These are phyloP conservation scores for Tachysurus fulvidraco DNA, from an alignment of 2,113 vertebrate species.

Conservation along the genomic window DNA sequence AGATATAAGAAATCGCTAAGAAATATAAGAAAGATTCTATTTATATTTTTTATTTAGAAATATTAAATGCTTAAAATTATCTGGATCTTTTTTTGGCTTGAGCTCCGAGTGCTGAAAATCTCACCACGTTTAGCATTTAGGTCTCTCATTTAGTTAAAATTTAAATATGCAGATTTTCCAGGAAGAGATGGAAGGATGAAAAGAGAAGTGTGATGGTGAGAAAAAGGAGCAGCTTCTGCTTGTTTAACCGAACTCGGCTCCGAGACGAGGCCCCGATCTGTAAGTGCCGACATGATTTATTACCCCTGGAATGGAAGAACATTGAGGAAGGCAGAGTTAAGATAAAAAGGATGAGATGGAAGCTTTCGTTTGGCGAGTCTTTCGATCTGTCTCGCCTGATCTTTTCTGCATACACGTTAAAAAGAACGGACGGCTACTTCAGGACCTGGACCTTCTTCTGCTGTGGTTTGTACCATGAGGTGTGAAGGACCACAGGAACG, in stretches of 20 bases:
- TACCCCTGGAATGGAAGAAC: constrained; percentile 42
- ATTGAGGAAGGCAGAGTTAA: constrained; percentile 38
- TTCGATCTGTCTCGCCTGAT: constrained; percentile 9
- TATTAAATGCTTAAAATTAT: too few relatives aligned
- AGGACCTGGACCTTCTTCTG: neutral
- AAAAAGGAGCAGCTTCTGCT: neutral
- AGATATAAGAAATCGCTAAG: too few relatives aligned
- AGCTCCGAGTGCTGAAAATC: neutral
- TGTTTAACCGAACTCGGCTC: constrained; percentile 36
- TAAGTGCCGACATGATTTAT: constrained; percentile 51
- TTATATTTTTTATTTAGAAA: too few relatives aligned
- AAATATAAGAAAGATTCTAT: too few relatives aligned
- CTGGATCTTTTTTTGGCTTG: too few relatives aligned
- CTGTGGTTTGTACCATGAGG: neutral
- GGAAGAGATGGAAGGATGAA: neutral
- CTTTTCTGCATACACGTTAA: neutral
- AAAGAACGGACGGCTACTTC: neutral
- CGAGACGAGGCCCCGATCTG: constrained; percentile 25
- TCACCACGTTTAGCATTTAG: neutral
- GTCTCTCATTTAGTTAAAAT: neutral
- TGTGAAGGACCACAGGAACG: neutral
- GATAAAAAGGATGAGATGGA: constrained; percentile 44
- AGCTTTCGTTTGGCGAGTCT: constrained; percentile 42
- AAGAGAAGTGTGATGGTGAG: neutral
- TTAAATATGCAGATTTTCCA: constrained; percentile 3